Conservation (phyloP, 2,888 invertebrate species). For the Cyaniris semiargus region DNA sequence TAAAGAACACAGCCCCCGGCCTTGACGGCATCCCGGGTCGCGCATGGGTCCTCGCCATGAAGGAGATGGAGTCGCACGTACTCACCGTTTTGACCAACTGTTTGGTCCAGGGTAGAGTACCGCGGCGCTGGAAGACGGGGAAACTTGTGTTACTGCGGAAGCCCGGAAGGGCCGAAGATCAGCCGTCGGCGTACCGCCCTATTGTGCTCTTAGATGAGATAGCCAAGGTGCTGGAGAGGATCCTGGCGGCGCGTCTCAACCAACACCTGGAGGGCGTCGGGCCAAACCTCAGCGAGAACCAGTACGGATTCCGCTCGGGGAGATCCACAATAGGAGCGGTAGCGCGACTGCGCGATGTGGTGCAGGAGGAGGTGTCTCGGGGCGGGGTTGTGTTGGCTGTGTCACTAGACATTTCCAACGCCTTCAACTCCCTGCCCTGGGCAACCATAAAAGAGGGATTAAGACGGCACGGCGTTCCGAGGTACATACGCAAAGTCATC, state of each 20-base stretch:
- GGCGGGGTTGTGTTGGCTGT: slow-evolving; percentile 38
- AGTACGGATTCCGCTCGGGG: slow-evolving; percentile 30
- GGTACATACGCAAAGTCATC: too few relatives aligned
- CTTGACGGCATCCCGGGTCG: too few relatives aligned
- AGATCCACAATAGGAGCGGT: slow-evolving; percentile 30
- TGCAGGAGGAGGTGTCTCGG: slow-evolving; percentile 15
- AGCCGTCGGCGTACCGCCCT: slow-evolving; percentile 35
- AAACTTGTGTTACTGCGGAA: slow-evolving; percentile 33
- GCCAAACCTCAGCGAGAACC: background rate
- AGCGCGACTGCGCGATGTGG: background rate
- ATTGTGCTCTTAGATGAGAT: slow-evolving; percentile 38
- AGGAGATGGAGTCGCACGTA: too few relatives aligned
- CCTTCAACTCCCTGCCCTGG: slow-evolving; percentile 41
- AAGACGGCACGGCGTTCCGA: slow-evolving; percentile 2
- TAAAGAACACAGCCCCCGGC: too few relatives aligned
- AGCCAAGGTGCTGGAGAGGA: slow-evolving; percentile 36
- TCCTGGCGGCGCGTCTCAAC: slow-evolving; percentile 24
- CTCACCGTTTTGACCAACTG: too few relatives aligned
- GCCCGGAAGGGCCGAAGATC: slow-evolving; percentile 30
- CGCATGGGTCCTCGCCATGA: too few relatives aligned
- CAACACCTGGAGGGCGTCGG: too few relatives aligned
- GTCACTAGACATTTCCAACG: slow-evolving; percentile 41
- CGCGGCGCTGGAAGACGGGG: slow-evolving; percentile 31
- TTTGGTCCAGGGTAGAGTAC: too few relatives aligned
- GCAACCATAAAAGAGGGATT: slow-evolving; percentile 16